Evolutionary conservation across 2,113 vertebrate species (phyloP).

Genomic region (Atlantisia rogersi): DNA sequence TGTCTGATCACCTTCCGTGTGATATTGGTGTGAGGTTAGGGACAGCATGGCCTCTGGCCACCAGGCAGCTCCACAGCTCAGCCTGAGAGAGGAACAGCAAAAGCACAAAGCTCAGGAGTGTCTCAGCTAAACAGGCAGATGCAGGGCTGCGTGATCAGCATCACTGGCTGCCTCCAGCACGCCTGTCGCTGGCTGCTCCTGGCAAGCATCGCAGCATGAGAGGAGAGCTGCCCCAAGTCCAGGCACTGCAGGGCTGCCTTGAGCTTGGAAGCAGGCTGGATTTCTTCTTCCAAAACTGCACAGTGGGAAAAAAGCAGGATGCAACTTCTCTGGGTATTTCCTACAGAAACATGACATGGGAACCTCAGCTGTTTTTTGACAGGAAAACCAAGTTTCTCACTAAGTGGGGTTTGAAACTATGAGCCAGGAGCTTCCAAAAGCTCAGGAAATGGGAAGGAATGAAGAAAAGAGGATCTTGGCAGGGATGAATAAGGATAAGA

Average conservation of each 20-base stretch:
- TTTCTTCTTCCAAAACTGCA: slow-evolving; percentile 12
- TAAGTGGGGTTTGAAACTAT: slow-evolving; percentile 19
- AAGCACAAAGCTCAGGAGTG: not conserved
- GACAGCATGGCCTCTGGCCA: not conserved
- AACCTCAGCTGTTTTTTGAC: not conserved
- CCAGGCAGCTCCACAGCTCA: not conserved
- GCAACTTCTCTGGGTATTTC: not conserved
- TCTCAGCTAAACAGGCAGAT: not conserved
- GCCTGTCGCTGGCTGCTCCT: not conserved
- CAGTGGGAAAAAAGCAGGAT: not conserved
- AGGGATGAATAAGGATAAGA: slow-evolving; percentile 32
- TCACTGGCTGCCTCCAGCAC: not conserved
- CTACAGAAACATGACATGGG: not conserved
- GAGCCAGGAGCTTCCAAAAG: slow-evolving; percentile 27
- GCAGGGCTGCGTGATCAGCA: not conserved
- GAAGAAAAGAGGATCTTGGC: slow-evolving; percentile 46
- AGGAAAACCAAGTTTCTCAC: slow-evolving; percentile 5
- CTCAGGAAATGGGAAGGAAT: slow-evolving; percentile 9
- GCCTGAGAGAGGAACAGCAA: not conserved
- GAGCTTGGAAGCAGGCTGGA: not conserved
- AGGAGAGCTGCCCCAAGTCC: not conserved
- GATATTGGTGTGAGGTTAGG: not conserved
- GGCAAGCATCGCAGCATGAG: not conserved
- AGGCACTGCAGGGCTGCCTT: not conserved
- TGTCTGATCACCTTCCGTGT: not conserved